Conservation (phyloP, 2,888 invertebrate species). For the Heliconius sara region DNA sequence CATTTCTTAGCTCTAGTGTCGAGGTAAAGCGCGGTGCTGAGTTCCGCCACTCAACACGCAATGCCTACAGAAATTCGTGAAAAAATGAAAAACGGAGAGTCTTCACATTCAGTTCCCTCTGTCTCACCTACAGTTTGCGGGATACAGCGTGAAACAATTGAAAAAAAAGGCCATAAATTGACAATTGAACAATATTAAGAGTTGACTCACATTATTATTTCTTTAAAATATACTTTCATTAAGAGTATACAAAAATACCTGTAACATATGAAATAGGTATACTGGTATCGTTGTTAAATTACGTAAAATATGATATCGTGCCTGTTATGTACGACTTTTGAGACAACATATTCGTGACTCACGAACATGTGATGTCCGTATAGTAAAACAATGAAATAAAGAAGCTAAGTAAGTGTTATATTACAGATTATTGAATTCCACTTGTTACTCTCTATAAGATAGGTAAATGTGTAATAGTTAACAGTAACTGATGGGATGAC, state of each 20-base stretch:
- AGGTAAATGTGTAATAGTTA: background rate
- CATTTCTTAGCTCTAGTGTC: no score
- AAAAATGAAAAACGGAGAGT: no score
- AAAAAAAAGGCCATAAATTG: background rate
- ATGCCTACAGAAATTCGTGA: no score
- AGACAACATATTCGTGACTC: conserved; percentile 20
- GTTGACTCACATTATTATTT: background rate
- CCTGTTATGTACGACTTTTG: conserved; percentile 2
- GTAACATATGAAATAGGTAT: background rate
- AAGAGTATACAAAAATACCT: background rate
- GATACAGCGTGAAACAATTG: no score
- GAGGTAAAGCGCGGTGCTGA: no score
- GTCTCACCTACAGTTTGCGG: fast-evolving
- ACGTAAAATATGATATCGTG: conserved; percentile 22
- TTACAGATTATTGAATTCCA: no score
- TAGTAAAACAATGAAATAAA: background rate
- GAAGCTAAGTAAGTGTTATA: background rate
- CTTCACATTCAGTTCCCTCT: no score
- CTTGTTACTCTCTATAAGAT: no score
- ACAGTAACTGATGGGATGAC: background rate
- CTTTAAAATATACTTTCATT: background rate
- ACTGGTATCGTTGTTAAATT: background rate
- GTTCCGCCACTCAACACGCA: no score
- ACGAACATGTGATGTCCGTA: conserved; percentile 10
- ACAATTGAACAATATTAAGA: background rate